phyloP scores from a whole-genome alignment of 2,113 vertebrate genomes.

The Prunella himalayana region DNA sequence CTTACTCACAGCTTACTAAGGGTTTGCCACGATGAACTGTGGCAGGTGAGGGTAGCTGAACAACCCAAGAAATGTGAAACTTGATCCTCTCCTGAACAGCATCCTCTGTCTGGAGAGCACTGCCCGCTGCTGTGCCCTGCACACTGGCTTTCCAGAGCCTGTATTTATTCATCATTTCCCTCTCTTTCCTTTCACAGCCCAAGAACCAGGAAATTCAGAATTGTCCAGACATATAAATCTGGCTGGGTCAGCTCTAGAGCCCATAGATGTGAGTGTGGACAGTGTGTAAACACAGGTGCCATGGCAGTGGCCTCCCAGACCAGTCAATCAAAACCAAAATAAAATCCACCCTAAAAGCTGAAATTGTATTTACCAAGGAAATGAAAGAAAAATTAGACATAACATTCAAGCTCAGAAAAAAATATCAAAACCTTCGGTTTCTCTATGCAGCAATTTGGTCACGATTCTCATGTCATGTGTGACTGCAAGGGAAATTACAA shows the following conservation, averaged over 20 bases:
- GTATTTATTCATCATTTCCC: neutral
- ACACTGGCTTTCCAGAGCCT: neutral
- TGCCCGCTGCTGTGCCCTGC: neutral
- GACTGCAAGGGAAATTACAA: neutral
- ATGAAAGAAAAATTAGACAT: neutral
- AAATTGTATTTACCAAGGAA: neutral
- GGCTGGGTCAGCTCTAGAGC: neutral
- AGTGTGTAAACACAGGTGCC: neutral
- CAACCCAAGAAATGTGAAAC: neutral
- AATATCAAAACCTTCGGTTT: neutral
- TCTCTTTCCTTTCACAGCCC: neutral
- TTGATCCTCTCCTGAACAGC: neutral
- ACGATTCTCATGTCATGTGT: accelerated
- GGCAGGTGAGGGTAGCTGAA: neutral
- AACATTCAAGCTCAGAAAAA: neutral
- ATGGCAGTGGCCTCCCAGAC: neutral
- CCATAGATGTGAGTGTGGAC: neutral
- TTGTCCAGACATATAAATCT: neutral
- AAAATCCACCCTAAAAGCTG: neutral
- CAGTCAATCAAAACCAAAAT: neutral
- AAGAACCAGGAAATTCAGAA: neutral
- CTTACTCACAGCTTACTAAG: neutral
- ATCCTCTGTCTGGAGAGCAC: neutral
- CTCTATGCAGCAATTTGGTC: neutral
- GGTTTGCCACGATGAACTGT: neutral